Base-by-base conservation (phyloP, 2,113 vertebrate species). In the Pseudolaguvia tuberculata region DNA sequence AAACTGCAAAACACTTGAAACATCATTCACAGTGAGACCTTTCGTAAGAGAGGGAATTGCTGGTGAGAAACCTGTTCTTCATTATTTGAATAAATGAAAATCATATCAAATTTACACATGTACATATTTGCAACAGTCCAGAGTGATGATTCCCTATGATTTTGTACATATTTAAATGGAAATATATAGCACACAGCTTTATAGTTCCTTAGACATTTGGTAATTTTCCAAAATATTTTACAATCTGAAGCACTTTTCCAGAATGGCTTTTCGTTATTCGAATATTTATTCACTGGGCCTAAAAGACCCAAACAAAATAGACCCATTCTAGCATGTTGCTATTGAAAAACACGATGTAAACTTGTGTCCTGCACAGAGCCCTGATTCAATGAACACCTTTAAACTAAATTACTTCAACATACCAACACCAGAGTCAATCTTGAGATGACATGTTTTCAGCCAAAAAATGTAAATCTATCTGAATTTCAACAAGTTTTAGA, bases 61-160 rank as follows among this genome's bases (percentile, higher is more conserved):
- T 80, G 79, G 79, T 77, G 75, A 74, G 25, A 17, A 53, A 59
- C 42, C 1, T 4, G 23, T 45, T 47, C 6, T 50, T 25, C 4
- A 51, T 58, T 39, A 56, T 69, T 62, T 56, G 3, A 42, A 27
- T 18, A 65, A 6, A 31, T 47, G 35, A 39, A 56, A 59, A 47
- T 77, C 31, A 50, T 11, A 14, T 27, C 45, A 67, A 27, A 27
- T 59, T 70, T 56, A 39, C 14, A 70, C 70, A 79, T 79, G 31
- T 70, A 74, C 77, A 79, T 42, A 79, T 29, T n/a, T 25, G 29
- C 11, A 68, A 35, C 47, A 21, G 21, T 73, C 75, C 47, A 17
- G 18, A 27, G 63, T 27, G n/a, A 27, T 48, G 63, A 50, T 20
- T 67, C 2, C 59, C 63, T 14, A 17, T 52, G 61, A 57, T 56